phyloP scores from a whole-genome alignment of 1,140 invertebrate genomes.

The Homarus americanus region DNA sequence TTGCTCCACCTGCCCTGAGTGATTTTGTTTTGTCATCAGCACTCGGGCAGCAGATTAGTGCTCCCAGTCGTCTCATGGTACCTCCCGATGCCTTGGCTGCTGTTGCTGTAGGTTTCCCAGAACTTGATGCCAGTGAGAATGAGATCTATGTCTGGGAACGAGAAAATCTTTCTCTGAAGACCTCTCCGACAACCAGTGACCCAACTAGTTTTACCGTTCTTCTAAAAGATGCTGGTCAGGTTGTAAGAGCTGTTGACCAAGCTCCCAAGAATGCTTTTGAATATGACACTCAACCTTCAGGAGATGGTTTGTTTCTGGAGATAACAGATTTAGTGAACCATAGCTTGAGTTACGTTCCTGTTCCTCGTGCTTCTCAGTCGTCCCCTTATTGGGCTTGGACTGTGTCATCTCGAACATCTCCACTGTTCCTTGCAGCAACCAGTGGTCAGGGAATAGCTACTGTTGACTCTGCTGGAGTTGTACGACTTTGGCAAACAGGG shows the following conservation, averaged over 20 bases:
- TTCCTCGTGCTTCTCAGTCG: conserved; percentile 77
- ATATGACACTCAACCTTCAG: conserved; percentile 67
- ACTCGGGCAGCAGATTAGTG: conserved; percentile 78
- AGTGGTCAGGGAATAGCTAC: conserved; percentile 81
- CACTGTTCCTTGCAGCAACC: conserved; percentile 77
- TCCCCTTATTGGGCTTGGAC: conserved; percentile 70
- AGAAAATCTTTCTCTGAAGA: conserved; percentile 23
- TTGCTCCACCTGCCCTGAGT: conserved; percentile 41
- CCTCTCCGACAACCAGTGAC: conserved; percentile 13
- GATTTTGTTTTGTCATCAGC: conserved; percentile 66
- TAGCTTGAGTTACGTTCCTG: conserved; percentile 82
- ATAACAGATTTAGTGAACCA: conserved; percentile 80
- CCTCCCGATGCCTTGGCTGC: conserved; percentile 79
- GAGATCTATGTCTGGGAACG: conserved; percentile 77
- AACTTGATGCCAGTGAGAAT: conserved; percentile 77
- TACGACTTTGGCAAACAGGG: conserved; percentile 83
- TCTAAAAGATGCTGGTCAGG: conserved; percentile 79
- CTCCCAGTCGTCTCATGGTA: conserved; percentile 80
- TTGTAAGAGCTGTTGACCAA: conserved; percentile 70
- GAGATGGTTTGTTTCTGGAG: conserved; percentile 80
- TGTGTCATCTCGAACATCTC: conserved; percentile 40
- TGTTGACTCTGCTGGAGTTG: conserved; percentile 82
- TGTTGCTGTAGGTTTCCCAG: conserved; percentile 81
- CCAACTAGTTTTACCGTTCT: conserved; percentile 73
- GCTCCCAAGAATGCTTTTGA: conserved; percentile 59